Evolutionary conservation across 2,888 invertebrate genomes (phyloP).

Genomic region (Azorinus chamasolen): DNA sequence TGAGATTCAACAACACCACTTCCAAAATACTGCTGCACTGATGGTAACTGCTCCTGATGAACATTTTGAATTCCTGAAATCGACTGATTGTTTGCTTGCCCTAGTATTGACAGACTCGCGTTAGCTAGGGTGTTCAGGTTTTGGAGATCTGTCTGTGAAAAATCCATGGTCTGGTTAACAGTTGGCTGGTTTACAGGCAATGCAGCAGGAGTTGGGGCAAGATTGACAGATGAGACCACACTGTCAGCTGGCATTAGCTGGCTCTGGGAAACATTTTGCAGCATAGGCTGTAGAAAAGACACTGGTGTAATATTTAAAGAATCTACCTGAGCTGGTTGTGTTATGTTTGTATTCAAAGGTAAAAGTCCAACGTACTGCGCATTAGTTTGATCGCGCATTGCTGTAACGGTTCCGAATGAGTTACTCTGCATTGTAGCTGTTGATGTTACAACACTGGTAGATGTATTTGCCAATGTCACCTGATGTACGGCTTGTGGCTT

Average conservation of each 20-base stretch:
- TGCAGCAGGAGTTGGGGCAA: too few relatives aligned
- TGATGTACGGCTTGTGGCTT: too few relatives aligned
- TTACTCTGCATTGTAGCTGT: too few relatives aligned
- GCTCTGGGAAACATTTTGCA: not conserved
- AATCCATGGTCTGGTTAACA: not conserved
- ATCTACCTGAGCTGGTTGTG: not conserved
- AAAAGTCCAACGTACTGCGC: too few relatives aligned
- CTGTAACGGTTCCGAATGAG: too few relatives aligned
- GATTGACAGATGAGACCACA: too few relatives aligned
- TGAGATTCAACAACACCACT: too few relatives aligned
- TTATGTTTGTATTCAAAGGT: too few relatives aligned
- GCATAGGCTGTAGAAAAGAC: not conserved
- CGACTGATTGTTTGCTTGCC: conserved; percentile 11
- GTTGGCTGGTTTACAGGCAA: too few relatives aligned
- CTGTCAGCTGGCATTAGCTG: not conserved
- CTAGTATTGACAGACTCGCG: conserved; percentile 39
- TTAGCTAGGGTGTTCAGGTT: conserved; percentile 42
- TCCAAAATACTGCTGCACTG: conserved; percentile 9
- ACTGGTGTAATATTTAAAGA: not conserved
- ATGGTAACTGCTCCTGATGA: not conserved
- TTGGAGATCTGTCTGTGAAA: not conserved
- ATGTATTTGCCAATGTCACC: too few relatives aligned
- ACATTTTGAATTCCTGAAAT: not conserved
- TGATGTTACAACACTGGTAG: too few relatives aligned
- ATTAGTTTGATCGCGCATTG: too few relatives aligned